phyloP scores from a whole-genome alignment of 2,888 invertebrate species.

The Tiphia femorata region DNA sequence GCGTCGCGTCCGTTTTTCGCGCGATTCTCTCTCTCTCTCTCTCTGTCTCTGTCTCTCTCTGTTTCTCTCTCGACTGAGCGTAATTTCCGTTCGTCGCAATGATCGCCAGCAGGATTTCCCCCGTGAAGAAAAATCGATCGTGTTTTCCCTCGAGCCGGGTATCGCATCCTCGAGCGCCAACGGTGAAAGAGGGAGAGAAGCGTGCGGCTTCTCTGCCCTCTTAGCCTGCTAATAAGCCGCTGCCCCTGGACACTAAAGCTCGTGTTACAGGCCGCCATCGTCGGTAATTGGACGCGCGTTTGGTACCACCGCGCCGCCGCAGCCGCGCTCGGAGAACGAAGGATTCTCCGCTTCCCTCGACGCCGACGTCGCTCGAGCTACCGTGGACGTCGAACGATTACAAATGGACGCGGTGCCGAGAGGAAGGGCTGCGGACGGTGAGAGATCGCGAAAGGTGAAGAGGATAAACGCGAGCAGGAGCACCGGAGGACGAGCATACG shows the following conservation, averaged over 20 bases:
- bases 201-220: not conserved
- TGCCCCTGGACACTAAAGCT: constrained; percentile 46
- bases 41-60: constrained; percentile 12
- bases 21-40: constrained; percentile 1
- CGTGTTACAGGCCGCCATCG: constrained; percentile 53
- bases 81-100: constrained; percentile 13
- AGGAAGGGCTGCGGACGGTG: too few species aligned
- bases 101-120: not conserved
- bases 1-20: not conserved
- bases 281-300: constrained; percentile 59
- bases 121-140: too few species aligned
- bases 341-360: not conserved
- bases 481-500: too few species aligned
- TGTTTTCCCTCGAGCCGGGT: not conserved
- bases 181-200: too few species aligned
- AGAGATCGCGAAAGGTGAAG: too few species aligned
- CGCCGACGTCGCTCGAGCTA: too few species aligned
- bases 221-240: constrained; percentile 40
- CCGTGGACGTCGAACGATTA: too few species aligned
- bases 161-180: too few species aligned
- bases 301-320: constrained; percentile 17
- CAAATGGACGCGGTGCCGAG: too few species aligned
- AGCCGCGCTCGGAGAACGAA: not conserved
- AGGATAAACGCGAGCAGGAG: too few species aligned
- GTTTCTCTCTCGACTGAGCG: constrained; percentile 7